phyloP scores from a whole-genome alignment of 1,140 invertebrate species.

The Phymorhynchus buccinoides region DNA sequence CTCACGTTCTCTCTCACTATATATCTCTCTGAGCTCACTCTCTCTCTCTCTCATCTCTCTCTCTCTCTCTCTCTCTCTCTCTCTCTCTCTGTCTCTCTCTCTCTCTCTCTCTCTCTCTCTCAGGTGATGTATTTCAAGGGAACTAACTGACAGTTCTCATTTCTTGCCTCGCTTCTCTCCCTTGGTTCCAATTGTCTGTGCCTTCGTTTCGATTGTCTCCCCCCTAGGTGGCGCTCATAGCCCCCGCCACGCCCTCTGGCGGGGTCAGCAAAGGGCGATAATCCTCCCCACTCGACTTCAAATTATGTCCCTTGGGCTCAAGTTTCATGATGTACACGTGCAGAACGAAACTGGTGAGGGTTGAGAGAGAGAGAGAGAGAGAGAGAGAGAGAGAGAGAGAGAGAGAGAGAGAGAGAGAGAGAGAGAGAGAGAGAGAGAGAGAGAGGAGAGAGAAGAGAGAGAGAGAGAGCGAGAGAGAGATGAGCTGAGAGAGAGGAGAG shows the following conservation, averaged over 20 bases:
- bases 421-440: not conserved
- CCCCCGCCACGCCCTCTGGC: not conserved
- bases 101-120: not conserved
- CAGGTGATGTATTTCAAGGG: not conserved
- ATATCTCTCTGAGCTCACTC: not conserved
- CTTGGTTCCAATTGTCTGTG: not conserved
- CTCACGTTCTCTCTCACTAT: too few relatives aligned
- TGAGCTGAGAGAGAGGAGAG: not conserved
- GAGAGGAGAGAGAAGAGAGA: not conserved
- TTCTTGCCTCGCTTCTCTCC: not conserved
- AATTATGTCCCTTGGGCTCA: slow-evolving; percentile 49
- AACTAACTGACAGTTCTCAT: not conserved
- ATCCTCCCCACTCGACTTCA: not conserved
- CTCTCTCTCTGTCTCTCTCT: not conserved
- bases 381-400: not conserved
- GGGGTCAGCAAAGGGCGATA: not conserved
- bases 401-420: not conserved
- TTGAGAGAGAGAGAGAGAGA: not conserved
- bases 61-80: not conserved
- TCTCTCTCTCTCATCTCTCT: not conserved
- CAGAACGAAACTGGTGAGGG: too few relatives aligned
- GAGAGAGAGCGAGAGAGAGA: not conserved
- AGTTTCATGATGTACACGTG: slow-evolving; percentile 68
- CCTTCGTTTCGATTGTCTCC: not conserved
- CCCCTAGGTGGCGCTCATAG: not conserved